These are phyloP conservation scores for Thera britannica DNA, from an alignment of 2,888 invertebrate genomes.

Conservation along the genomic window DNA sequence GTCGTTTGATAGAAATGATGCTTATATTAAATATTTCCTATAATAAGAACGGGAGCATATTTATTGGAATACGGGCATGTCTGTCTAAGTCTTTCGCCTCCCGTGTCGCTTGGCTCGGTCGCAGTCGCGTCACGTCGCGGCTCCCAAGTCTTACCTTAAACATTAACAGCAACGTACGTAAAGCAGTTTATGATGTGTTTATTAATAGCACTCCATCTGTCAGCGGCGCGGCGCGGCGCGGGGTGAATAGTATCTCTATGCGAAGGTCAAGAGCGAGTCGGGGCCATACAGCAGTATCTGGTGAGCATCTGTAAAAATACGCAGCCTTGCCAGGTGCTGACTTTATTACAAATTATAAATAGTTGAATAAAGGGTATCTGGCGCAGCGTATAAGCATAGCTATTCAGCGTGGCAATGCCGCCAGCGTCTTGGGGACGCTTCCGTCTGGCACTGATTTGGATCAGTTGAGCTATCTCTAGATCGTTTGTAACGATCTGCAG, in stretches of 20 bases:
- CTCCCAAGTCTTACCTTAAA: background rate
- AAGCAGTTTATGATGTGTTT: conserved; percentile 2
- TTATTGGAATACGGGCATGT: no score
- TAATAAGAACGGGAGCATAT: no score
- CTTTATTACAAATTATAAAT: background rate
- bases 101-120: background rate
- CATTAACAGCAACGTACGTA: background rate
- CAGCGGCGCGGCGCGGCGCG: background rate
- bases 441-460: no score
- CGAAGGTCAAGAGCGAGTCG: conserved; percentile 14
- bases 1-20: no score
- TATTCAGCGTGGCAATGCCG: no score
- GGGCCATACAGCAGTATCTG: background rate
- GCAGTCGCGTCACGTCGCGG: background rate
- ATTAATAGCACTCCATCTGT: background rate
- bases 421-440: no score
- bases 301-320: conserved; percentile 6
- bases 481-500: no score
- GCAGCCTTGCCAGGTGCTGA: background rate
- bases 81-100: no score
- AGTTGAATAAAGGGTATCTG: no score
- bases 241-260: background rate
- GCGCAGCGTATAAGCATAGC: no score
- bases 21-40: no score
- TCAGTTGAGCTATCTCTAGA: no score